Percentiles rank a stretch among this genome's conserved stretches.
Conservation (phyloP, 1,140 invertebrate species). For the Cecropterus lyciades region DNA sequence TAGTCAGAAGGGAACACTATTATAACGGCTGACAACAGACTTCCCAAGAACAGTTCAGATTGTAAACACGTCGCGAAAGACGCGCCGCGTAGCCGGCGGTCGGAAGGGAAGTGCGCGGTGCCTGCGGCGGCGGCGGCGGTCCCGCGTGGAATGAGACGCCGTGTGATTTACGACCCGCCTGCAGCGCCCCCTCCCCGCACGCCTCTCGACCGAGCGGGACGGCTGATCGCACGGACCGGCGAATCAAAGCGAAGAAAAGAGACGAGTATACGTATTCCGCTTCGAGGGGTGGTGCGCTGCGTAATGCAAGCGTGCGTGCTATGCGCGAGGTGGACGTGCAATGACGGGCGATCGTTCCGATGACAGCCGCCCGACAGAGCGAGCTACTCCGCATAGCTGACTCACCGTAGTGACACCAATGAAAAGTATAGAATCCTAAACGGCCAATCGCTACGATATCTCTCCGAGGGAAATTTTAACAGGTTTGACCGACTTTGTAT, state of each 20-base stretch:
- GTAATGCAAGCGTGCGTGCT: slow-evolving; percentile 82
- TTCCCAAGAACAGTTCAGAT: slow-evolving; percentile 63
- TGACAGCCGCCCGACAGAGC: slow-evolving; percentile 71
- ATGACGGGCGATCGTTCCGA: slow-evolving; percentile 75
- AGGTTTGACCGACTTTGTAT: slow-evolving; percentile 21
- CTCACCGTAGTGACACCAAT: slow-evolving; percentile 67
- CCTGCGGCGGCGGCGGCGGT: slow-evolving; percentile 78
- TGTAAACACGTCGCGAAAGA: slow-evolving; percentile 82
- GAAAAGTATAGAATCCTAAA: slow-evolving; percentile 55
- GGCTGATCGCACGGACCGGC: slow-evolving; percentile 31
- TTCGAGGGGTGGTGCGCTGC: slow-evolving; percentile 80
- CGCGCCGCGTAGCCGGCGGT: slow-evolving; percentile 71
- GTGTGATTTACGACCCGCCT: slow-evolving; percentile 83
- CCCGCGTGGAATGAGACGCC: slow-evolving; percentile 82
- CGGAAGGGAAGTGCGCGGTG: slow-evolving; percentile 75
- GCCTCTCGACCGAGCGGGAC: slow-evolving; percentile 62
- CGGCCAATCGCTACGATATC: slow-evolving; percentile 53
- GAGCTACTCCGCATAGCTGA: slow-evolving; percentile 68
- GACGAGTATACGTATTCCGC: slow-evolving; percentile 58
- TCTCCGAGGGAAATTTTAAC: slow-evolving; percentile 47
- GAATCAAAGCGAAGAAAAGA: slow-evolving; percentile 53
- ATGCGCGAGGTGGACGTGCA: slow-evolving; percentile 80
- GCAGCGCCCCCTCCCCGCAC: slow-evolving; percentile 76
- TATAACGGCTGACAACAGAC: slow-evolving; percentile 60
- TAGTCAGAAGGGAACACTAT: slow-evolving; percentile 56